Percentiles rank a stretch among this genome's conserved stretches.
Conservation (phyloP, 2,797 vertebrate species). For the Danio kyathit region DNA sequence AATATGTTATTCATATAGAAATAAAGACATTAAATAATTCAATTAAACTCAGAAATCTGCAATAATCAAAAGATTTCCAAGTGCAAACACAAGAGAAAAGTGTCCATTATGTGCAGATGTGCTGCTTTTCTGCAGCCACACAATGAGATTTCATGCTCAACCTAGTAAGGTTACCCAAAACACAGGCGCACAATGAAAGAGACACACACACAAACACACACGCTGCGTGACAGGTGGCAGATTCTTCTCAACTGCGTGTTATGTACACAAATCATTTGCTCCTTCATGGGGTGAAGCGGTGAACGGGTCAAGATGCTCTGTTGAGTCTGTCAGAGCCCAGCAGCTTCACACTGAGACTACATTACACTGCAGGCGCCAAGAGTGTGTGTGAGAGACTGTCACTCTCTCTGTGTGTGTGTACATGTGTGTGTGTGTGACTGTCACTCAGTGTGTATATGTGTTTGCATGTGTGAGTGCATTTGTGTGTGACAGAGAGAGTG, state of each 20-base stretch:
- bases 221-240: slow-evolving; percentile 47
- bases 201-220: background rate
- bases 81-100: background rate
- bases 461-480: no score
- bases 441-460: no score
- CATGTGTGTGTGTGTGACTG: background rate
- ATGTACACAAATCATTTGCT: slow-evolving; percentile 57
- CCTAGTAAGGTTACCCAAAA: background rate
- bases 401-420: background rate
- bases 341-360: background rate
- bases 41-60: no score
- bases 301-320: slow-evolving; percentile 37
- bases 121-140: background rate
- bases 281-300: slow-evolving; percentile 15
- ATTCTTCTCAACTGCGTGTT: slow-evolving; percentile 51
- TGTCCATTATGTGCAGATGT: background rate
- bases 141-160: slow-evolving; percentile 9
- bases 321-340: slow-evolving; percentile 53
- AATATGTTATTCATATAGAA: no score
- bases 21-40: no score
- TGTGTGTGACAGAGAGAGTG: background rate
- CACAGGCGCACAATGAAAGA: background rate
- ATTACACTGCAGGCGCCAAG: background rate
- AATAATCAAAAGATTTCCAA: background rate
- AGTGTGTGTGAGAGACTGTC: background rate